A percentile compares a stretch with the other conserved stretches of the same genome.
These are phyloP conservation scores for silkworm (Bombyx mori) DNA, from an alignment of 1,140 invertebrate genomes.

Conservation along the genomic window ASM3026992v2 NC_085111.1:18468001-18468500, in stretches of 20 bases:
- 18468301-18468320: slow-evolving; percentile 46
- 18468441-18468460: not conserved
- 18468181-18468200: slow-evolving; percentile 43
- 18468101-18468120: slow-evolving; percentile 13
- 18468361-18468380: slow-evolving; percentile 7
- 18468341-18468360: slow-evolving; percentile 16
- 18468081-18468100: slow-evolving; percentile 19
- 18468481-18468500: not conserved
- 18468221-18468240: not conserved
- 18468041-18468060: slow-evolving; percentile 60
- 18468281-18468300: slow-evolving; percentile 6
- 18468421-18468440: slow-evolving; percentile 3
- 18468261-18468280: slow-evolving; percentile 22
- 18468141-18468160: slow-evolving; percentile 47
- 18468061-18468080: slow-evolving; percentile 46
- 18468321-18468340: not conserved
- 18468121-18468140: slow-evolving; percentile 12
- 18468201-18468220: slow-evolving; percentile 15
- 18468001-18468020: slow-evolving; percentile 63
- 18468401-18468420: not conserved
- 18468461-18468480: not conserved
- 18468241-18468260: not conserved
- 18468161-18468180: slow-evolving; percentile 48
- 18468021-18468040: slow-evolving; percentile 36
- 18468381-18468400: slow-evolving; percentile 1